These are phyloP conservation scores for Neoascia interrupta DNA, from an alignment of 2,888 invertebrate species.

Conservation along the genomic window DNA sequence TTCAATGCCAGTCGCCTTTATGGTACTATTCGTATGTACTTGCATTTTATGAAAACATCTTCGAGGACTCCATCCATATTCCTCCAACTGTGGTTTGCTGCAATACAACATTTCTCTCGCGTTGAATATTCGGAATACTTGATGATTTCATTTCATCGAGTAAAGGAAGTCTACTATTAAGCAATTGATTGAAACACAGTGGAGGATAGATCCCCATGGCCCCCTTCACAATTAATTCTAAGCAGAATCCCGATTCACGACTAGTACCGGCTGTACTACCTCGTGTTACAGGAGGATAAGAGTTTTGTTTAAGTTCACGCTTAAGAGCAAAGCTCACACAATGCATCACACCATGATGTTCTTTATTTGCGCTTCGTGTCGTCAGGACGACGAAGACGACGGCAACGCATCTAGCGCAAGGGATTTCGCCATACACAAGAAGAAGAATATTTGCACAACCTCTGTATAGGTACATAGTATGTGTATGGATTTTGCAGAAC, in stretches of 20 bases:
- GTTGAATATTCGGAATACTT: not conserved
- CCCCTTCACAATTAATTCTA: conserved; percentile 32
- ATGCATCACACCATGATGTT: conserved; percentile 6
- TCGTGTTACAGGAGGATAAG: not conserved
- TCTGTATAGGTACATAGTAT: no score
- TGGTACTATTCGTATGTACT: no score
- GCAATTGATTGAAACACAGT: conserved; percentile 44
- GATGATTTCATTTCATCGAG: not conserved
- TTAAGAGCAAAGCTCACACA: conserved; percentile 20
- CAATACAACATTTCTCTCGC: no score
- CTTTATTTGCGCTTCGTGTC: conserved; percentile 26
- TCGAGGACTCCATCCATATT: no score
- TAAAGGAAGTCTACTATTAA: conserved; percentile 14
- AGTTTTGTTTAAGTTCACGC: conserved; percentile 32
- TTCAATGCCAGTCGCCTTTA: no score
- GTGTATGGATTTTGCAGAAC: conserved; percentile 38
- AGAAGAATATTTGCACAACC: conserved; percentile 34
- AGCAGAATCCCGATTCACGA: conserved; percentile 23
- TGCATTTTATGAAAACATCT: no score
- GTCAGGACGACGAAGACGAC: not conserved
- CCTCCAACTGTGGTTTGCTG: no score
- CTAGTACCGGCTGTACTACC: not conserved
- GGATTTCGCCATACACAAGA: not conserved
- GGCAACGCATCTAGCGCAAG: no score
- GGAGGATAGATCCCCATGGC: not conserved